Conservation (phyloP, 1,140 invertebrate species). For the Ptiloglossa arizonensis region DNA sequence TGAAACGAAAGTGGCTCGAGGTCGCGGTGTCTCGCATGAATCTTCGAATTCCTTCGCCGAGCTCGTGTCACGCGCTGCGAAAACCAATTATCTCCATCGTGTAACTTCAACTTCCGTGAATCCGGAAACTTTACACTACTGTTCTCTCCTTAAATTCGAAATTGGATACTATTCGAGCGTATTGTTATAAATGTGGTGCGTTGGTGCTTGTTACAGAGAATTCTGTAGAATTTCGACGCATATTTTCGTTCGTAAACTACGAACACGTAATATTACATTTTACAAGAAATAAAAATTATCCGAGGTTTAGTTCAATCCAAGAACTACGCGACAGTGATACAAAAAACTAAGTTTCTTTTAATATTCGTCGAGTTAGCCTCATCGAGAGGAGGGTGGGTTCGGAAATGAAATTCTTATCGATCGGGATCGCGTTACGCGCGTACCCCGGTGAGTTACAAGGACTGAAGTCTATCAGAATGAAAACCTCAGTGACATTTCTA, state of each 20-base stretch:
- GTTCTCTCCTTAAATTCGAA: neutral
- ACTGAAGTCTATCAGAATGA: neutral
- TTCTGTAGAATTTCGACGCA: neutral
- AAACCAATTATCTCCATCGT: conserved; percentile 15
- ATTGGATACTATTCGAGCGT: neutral
- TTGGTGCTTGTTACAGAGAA: neutral
- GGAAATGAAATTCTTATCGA: conserved; percentile 6
- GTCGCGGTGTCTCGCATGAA: conserved; percentile 34
- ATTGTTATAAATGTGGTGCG: conserved; percentile 11
- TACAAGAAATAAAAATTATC: neutral
- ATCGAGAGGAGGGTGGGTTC: too few species aligned
- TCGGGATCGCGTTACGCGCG: neutral
- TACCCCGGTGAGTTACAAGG: neutral
- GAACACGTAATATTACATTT: neutral
- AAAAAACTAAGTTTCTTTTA: too few species aligned
- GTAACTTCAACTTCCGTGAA: conserved; percentile 34
- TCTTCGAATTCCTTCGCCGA: conserved; percentile 51
- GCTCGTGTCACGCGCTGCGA: conserved; percentile 43
- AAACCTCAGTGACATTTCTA: neutral
- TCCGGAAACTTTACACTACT: neutral
- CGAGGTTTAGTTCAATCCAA: too few species aligned
- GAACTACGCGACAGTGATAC: neutral
- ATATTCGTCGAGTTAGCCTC: neutral
- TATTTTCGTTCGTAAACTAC: neutral
- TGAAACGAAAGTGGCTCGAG: conserved; percentile 58